Evolutionary conservation across 2,888 invertebrate species (phyloP).

Genomic region (Allolobophora icterica): DNA sequence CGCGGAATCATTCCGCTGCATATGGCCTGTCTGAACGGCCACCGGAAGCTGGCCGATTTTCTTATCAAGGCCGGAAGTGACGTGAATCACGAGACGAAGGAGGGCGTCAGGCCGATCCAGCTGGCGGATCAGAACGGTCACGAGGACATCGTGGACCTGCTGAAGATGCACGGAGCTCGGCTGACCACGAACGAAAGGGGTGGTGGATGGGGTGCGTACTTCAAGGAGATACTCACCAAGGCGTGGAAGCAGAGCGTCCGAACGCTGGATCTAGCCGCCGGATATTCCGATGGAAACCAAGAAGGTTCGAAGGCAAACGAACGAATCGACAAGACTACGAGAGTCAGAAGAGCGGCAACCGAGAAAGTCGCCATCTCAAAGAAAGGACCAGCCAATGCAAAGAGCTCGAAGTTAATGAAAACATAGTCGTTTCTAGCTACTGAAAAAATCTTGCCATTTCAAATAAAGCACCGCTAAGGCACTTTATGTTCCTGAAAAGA

Average conservation of each 20-base stretch:
- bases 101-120: conserved; percentile 46
- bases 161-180: conserved; percentile 43
- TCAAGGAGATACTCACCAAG: conserved; percentile 48
- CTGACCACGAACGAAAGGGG: conserved; percentile 26
- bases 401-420: background rate
- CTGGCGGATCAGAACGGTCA: conserved; percentile 50
- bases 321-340: background rate
- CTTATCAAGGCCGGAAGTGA: conserved; percentile 49
- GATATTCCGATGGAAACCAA: background rate
- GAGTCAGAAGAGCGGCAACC: conserved; percentile 22
- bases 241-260: conserved; percentile 48
- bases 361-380: conserved; percentile 31
- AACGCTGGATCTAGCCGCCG: conserved; percentile 36
- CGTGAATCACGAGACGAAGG: conserved; percentile 44
- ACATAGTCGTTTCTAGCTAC: background rate
- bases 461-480: background rate
- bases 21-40: conserved; percentile 50
- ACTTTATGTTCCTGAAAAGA: too few relatives aligned
- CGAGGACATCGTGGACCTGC: conserved; percentile 49
- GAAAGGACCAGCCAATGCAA: background rate
- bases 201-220: conserved; percentile 47
- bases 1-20: conserved; percentile 50
- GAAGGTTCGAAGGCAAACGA: background rate
- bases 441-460: background rate
- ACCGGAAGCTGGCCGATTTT: conserved; percentile 49